phyloP scores from a whole-genome alignment of 2,113 vertebrate species.

The Bothrops jararaca region DNA sequence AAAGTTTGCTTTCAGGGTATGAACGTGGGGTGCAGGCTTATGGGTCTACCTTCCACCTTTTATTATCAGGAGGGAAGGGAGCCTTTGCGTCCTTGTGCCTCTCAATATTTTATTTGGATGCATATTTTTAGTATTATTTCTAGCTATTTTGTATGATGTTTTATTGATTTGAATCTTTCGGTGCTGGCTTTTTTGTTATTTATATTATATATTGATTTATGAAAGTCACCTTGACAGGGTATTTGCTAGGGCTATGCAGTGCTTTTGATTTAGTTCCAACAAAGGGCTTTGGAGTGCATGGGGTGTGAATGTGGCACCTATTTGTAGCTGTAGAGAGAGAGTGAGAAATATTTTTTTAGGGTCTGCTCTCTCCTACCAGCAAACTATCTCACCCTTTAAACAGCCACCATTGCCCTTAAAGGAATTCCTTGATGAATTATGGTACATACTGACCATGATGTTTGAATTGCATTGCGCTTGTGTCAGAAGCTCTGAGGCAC shows the following conservation, averaged over 20 bases:
- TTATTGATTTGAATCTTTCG: background rate
- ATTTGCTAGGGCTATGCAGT: background rate
- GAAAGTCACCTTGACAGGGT: background rate
- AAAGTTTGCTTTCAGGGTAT: background rate
- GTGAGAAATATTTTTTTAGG: background rate
- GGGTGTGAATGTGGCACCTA: background rate
- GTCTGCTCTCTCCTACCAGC: slow-evolving; percentile 21
- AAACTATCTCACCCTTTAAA: background rate
- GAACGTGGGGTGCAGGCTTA: background rate
- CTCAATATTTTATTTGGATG: background rate
- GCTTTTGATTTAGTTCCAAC: background rate
- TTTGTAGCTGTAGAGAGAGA: background rate
- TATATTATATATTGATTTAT: background rate
- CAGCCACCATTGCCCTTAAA: slow-evolving; percentile 24
- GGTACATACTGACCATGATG: background rate
- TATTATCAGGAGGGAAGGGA: background rate
- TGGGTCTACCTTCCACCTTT: background rate
- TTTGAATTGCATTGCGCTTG: background rate
- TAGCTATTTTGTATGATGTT: background rate
- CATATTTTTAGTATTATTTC: background rate
- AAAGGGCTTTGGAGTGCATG: background rate
- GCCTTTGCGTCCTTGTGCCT: background rate
- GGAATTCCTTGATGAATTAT: slow-evolving; percentile 39
- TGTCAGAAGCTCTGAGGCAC: background rate
- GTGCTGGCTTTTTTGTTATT: background rate